Base-by-base conservation (phyloP, 2,888 invertebrate species). In the Thelaira solivaga region DNA sequence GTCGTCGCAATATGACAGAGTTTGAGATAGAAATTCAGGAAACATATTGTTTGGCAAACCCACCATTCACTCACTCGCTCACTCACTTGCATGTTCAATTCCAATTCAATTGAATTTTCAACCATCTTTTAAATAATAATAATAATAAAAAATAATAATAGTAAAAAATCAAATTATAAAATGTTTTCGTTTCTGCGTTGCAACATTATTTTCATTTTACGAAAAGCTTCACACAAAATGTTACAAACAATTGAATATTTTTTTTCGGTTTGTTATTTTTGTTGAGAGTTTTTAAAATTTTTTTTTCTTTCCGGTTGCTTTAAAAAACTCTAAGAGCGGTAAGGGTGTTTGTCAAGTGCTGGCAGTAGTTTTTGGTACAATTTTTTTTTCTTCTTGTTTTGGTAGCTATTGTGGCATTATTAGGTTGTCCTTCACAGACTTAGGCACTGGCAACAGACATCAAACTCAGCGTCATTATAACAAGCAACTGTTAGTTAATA, bases 161-260 rank as follows among this genome's bases (percentile, higher is more conserved):
- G 71, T n/a, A n/a, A n/a, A n/a, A n/a, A n/a, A n/a, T n/a, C n/a
- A n/a, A n/a, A n/a, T n/a, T n/a, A n/a, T n/a, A n/a, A n/a, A 77
- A 75, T 79, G 59, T 78, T 68, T 61, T 68, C 67, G 43, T 77
- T 75, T n/a, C 62, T 68, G 59, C 65, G 34, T 59, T 72, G 61
- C 49, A 64, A 64, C 64, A 64, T 43, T 69, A 69, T 79, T 75
- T 75, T 64, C 75, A 71, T 65, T 79, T 75, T 71, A 75, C 62
- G 71, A 79, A 79, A 79, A 79, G 75, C 74, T 75, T 79, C 55
- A 34, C 45, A 55, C 43, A 75, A 69, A 51, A 43, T 47, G 59
- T 62, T n/a, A n/a, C n/a, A n/a, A 75, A 79, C 74, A 72, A 75
- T 75, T 77, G 76, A 68, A 69, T 75, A n/a, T n/a, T n/a, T n/a